A percentile compares a stretch with the other conserved stretches of the same genome.
These are phyloP conservation scores for Pecten maximus DNA, from an alignment of 2,888 invertebrate genomes.

Conservation along the genomic window DNA sequence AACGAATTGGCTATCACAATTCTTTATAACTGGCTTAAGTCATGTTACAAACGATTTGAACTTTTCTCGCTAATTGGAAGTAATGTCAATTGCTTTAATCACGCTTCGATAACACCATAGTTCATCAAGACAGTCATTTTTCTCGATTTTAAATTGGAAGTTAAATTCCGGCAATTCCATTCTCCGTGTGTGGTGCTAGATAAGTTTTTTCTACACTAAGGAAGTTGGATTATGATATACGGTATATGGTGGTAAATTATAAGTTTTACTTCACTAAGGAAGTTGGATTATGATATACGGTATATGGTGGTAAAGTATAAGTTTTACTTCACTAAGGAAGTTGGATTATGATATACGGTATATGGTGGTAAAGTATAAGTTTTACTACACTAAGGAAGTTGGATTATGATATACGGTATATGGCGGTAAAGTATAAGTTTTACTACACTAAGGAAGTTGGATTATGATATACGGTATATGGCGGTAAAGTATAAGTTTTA, in stretches of 20 bases:
- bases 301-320: not conserved
- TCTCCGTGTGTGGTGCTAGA: too few species aligned
- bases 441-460: too few species aligned
- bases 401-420: not conserved
- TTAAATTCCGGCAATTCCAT: too few species aligned
- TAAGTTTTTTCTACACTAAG: too few species aligned
- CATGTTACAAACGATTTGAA: constrained; percentile 7
- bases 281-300: not conserved
- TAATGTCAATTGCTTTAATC: not conserved
- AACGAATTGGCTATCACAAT: not conserved
- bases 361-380: not conserved
- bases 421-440: not conserved
- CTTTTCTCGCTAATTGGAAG: not conserved
- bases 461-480: too few species aligned
- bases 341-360: not conserved
- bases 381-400: too few species aligned
- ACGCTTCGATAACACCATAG: not conserved
- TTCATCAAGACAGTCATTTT: not conserved
- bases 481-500: too few species aligned
- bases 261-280: too few species aligned
- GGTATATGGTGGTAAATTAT: not conserved
- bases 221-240: not conserved
- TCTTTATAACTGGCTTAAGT: not conserved
- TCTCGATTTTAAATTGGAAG: not conserved
- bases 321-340: too few species aligned